Evolutionary conservation across 2,113 vertebrate species (phyloP).

Genomic region (Catharus bicknelli): DNA sequence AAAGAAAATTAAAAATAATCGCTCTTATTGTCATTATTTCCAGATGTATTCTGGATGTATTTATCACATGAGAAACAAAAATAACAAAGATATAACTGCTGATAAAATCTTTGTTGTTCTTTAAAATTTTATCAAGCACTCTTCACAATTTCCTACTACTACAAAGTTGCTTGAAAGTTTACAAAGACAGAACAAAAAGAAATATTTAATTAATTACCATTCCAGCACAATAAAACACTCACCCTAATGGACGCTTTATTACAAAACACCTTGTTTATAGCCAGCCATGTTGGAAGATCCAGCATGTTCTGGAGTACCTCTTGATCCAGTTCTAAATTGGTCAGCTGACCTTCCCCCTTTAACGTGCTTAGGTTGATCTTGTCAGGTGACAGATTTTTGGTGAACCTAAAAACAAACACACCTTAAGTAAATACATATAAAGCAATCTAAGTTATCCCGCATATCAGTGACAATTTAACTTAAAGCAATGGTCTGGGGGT

Average conservation of each 20-base stretch:
- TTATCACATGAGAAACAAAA: not conserved
- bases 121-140: not conserved
- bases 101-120: not conserved
- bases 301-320: conserved; percentile 98
- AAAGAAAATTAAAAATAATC: not conserved
- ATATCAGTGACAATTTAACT: not conserved
- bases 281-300: conserved; percentile 97
- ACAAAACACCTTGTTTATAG: conserved; percentile 95
- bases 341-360: conserved; percentile 97
- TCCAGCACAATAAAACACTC: conserved; percentile 44
- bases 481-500: not conserved
- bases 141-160: not conserved
- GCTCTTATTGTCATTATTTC: not conserved
- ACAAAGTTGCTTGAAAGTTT: not conserved
- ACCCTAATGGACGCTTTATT: conserved; percentile 98
- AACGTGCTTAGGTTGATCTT: conserved; percentile 98
- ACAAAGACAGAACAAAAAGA: not conserved
- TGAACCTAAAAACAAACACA: conserved; percentile 84
- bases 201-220: not conserved
- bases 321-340: conserved; percentile 96
- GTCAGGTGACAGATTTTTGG: conserved; percentile 98
- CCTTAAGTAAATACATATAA: not conserved
- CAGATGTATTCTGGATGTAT: not conserved
- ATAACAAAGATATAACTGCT: not conserved
- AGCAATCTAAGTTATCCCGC: not conserved